Conservation (phyloP, 2,888 invertebrate genomes). For the Temnothorax unifasciatus region DNA sequence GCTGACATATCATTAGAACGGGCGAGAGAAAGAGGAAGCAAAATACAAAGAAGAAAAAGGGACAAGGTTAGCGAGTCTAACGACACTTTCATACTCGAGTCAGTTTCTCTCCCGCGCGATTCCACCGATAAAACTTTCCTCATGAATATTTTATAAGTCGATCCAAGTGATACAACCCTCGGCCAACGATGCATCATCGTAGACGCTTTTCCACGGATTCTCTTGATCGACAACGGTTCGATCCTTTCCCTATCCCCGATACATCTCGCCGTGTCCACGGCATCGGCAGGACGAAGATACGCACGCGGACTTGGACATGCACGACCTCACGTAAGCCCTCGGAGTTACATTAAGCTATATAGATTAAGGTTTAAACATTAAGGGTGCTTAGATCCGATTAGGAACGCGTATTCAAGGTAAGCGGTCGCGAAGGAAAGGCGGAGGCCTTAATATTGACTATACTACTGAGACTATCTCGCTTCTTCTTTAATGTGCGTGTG, state of each 20-base stretch:
- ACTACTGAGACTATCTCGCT: slow-evolving; percentile 4
- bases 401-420: slow-evolving; percentile 47
- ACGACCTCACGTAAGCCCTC: background rate
- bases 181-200: slow-evolving; percentile 44
- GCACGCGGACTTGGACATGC: background rate
- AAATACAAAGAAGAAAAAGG: slow-evolving; percentile 12
- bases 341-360: slow-evolving; percentile 48
- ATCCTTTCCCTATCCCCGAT: slow-evolving; percentile 12
- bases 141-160: slow-evolving; percentile 74
- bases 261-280: background rate
- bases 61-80: slow-evolving; percentile 46
- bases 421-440: background rate
- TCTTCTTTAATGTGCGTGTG: background rate
- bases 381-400: slow-evolving; percentile 63
- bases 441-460: slow-evolving; percentile 3
- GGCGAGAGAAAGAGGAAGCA: background rate
- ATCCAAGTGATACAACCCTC: slow-evolving; percentile 66
- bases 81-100: slow-evolving; percentile 63
- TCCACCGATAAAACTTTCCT: slow-evolving; percentile 55
- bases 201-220: slow-evolving; percentile 4
- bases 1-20: background rate
- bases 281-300: background rate
- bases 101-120: slow-evolving; percentile 51
- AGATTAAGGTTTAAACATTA: slow-evolving; percentile 44
- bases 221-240: slow-evolving; percentile 29